Evolutionary conservation across 2,888 invertebrate genomes (phyloP), one percentile per base, ranked within the genome.

Genomic region (Eupithecia exiguata): DNA sequence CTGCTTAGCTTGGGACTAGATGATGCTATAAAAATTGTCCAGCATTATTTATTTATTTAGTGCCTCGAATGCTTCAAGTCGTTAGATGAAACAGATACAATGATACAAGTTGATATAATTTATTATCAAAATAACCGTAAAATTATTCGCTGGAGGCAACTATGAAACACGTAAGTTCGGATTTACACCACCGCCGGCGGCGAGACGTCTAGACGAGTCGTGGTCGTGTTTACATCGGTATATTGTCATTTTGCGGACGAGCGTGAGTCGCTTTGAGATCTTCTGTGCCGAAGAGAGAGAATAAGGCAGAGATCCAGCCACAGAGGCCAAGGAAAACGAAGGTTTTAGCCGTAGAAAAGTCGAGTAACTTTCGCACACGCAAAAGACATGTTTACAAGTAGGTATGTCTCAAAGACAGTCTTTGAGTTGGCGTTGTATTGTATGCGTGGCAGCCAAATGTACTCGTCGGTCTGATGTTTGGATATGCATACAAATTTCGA

Each of bases 141-240:
- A 61, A 46, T 70, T 36, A 73, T 69, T 40, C 61, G 5, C 49
- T 53, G 36, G 46, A 58, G 43, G 49, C 70, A 70, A 71, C 73
- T 30, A 69, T 43, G 66, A 71, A 68, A 67, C 76, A 73, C 71
- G 73, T 73, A 25, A 70, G 58, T 71, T 71, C 43, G 46, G 73
- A 76, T 76, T 73, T 74, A 75, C 72, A 73, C 69, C 18, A 65
- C 73, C 69, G 68, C 76, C 71, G 65, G 71, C 76, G 76, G 76
- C 72, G 75, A 74, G 77, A 74, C 79, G 89, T 89, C 89, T 89
- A 88, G 89, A 88, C 88, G 86, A 83, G 83, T 49, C 69, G 84
- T 81, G 80, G 76, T 82, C 82, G 81, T 87, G 88, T 87, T 89
- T 88, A 86, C 88, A 86, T 84, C 85, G 84, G 82, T 84, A 86